phyloP scores from a whole-genome alignment of 1,140 invertebrate species.

The Batillaria attramentaria region DNA sequence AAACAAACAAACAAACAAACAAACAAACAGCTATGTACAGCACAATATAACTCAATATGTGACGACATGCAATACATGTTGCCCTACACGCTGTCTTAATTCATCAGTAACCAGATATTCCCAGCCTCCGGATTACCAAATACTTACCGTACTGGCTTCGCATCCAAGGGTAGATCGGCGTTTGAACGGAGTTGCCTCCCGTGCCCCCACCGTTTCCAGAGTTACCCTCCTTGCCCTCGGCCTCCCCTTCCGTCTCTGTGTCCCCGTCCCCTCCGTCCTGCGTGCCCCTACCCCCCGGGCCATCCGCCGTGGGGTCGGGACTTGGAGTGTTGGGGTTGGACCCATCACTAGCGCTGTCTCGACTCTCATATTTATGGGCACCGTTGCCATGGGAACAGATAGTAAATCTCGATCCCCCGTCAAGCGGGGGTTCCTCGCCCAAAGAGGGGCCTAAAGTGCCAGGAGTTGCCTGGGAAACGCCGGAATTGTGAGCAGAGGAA shows the following conservation, averaged over 20 bases:
- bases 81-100: too few species aligned
- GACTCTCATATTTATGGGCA: constrained; percentile 20
- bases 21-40: too few species aligned
- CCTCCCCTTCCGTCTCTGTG: constrained; percentile 1
- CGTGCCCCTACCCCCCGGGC: constrained; percentile 21
- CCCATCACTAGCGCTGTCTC: constrained; percentile 23
- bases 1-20: too few species aligned
- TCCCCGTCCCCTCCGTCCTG: neutral
- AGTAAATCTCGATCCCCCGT: constrained; percentile 19
- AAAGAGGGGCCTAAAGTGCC: neutral
- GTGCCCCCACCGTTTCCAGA: constrained; percentile 2
- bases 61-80: too few species aligned
- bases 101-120: too few species aligned
- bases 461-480: neutral
- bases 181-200: neutral
- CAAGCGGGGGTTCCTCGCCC: neutral
- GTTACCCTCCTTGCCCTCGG: constrained; percentile 35
- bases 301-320: constrained; percentile 44
- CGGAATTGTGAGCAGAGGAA: neutral
- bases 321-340: constrained; percentile 36
- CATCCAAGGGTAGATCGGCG: constrained; percentile 49
- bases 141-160: constrained; percentile 46
- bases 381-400: constrained; percentile 25
- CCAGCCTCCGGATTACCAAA: neutral
- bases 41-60: too few species aligned